These are phyloP conservation scores for Cochlearius cochlearius DNA, from an alignment of 2,113 vertebrate genomes.

Conservation along the genomic window DNA sequence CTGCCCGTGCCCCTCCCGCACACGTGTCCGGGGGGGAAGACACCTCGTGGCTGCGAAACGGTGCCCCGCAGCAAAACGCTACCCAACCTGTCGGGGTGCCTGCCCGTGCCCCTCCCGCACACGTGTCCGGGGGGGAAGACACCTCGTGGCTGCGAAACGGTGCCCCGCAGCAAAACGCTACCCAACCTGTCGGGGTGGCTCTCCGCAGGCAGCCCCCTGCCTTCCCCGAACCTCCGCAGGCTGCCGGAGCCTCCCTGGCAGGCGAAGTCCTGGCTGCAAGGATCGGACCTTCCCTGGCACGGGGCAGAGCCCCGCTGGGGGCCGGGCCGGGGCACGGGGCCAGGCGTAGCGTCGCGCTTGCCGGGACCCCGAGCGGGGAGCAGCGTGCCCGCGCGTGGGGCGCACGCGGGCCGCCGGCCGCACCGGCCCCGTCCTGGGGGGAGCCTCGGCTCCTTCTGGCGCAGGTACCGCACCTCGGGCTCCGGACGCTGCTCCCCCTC, in stretches of 20 bases:
- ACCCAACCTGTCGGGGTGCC: no score
- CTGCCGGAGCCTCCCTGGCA: background rate
- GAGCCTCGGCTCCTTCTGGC: background rate
- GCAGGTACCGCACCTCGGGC: fast-evolving
- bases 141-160: background rate
- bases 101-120: background rate
- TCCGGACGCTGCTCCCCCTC: background rate
- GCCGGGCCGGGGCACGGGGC: background rate
- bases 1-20: background rate
- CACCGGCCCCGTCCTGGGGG: fast-evolving
- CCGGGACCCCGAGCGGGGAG: fast-evolving
- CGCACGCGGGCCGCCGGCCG: background rate
- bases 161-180: background rate
- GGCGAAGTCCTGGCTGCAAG: background rate
- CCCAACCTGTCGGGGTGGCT: background rate
- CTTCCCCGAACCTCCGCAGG: background rate
- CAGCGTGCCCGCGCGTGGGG: background rate
- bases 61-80: background rate
- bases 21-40: background rate
- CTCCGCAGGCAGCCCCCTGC: background rate
- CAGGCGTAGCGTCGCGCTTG: background rate
- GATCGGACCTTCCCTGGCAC: background rate
- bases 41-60: background rate
- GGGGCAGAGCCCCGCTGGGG: background rate
- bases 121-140: background rate